Evolutionary conservation across 2,113 vertebrate species (phyloP), one percentile per base, ranked within the genome.

Genomic region (Myanophis thanlyinensis): DNA sequence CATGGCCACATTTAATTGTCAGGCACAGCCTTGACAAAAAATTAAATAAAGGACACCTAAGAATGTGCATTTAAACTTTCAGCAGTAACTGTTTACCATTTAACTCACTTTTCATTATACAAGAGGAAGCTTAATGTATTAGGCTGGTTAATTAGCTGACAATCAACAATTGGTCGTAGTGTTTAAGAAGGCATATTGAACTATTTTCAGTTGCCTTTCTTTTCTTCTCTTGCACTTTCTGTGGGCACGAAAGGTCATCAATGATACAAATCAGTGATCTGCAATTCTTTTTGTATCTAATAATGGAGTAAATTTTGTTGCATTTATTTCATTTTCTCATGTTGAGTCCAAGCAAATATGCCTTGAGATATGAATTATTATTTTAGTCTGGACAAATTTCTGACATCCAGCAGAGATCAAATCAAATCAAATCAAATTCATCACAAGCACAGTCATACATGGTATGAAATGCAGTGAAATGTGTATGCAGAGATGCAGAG

Each of bases 121-220:
- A 88, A 88, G 1, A 52, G 35, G 35, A 4, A 59, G 44, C 4
- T 6, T 44, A 89, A 89, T 44, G 40, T 23, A 54, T 44, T 46
- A 48, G 59, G 27, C 67, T 22, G 40, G 35, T 22, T 54, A 40
- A 46, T 59, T 87, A 87, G 20, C 22, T 54, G 56, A 88, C 90
- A 35, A 85, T 53, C 47, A 93, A 54, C 35, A 56, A 62, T n/a
- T 89, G 49, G 80, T 84, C n/a, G 2, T 52, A 84, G 59, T 87
- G 59, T 96, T 95, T 88, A 73, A 97, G 92, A 49, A 93, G 93
- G 5, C 51, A 44, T 94, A 93, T 52, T 93, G 27, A 94, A 93
- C 84, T 40, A 53, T 67, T 86, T 92, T 7, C 52, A 5, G 1
- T 85, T 87, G 22, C 30, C 73, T 40, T 20, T 80, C 62, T 80